Conservation (phyloP, 1,140 invertebrate species). For the Tyrophagus putrescentiae region DNA sequence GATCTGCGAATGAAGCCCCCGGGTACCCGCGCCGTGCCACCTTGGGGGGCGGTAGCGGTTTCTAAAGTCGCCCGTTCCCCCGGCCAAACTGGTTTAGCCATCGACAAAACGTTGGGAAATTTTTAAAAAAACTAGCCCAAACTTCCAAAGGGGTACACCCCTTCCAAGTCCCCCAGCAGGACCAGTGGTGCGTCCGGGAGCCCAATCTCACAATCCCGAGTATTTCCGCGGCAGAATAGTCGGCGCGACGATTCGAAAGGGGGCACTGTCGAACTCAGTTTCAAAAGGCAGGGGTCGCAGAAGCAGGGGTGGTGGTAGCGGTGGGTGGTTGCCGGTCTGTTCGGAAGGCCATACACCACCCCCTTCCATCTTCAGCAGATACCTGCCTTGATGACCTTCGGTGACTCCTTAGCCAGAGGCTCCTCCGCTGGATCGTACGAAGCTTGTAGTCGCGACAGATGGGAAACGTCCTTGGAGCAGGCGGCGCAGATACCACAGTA, state of each 20-base stretch:
- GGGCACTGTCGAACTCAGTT: constrained; percentile 36
- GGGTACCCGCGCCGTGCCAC: neutral
- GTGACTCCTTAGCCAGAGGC: too few relatives aligned
- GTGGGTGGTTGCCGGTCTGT: neutral
- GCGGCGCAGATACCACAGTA: constrained; percentile 7
- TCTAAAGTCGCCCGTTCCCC: constrained; percentile 48
- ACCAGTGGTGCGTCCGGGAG: constrained; percentile 74
- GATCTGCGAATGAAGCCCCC: constrained; percentile 46
- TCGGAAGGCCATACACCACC: neutral
- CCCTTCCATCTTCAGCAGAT: neutral
- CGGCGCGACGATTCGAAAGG: too few relatives aligned
- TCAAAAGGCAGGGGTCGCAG: constrained; percentile 22
- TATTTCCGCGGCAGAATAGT: constrained; percentile 44
- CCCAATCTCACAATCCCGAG: constrained; percentile 56
- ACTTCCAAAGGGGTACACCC: constrained; percentile 64
- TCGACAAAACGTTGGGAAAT: too few relatives aligned
- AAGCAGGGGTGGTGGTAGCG: neutral
- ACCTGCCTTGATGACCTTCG: too few relatives aligned
- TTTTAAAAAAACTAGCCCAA: too few relatives aligned
- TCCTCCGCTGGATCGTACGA: too few relatives aligned
- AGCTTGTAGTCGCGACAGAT: neutral
- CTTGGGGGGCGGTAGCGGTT: constrained; percentile 22
- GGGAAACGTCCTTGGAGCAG: neutral
- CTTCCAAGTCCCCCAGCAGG: constrained; percentile 47
- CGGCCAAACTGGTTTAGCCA: constrained; percentile 87